phyloP scores from a whole-genome alignment of 2,113 vertebrate species.

The Naja naja region DNA sequence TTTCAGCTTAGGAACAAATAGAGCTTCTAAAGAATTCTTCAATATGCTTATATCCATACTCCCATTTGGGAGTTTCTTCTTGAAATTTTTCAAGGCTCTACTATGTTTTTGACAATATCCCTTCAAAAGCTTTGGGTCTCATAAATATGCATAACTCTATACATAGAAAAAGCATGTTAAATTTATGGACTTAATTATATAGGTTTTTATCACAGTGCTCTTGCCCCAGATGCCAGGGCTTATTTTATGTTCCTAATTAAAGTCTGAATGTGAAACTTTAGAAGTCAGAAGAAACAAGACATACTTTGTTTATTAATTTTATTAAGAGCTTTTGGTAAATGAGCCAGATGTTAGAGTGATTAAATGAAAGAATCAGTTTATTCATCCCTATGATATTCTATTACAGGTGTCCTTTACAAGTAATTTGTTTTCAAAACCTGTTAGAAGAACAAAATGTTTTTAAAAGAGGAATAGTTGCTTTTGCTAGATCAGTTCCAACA shows the following conservation, averaged over 20 bases:
- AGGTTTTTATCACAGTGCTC: background rate
- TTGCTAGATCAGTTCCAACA: background rate
- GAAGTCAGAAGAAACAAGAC: background rate
- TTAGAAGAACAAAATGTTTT: background rate
- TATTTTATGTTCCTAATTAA: constrained; percentile 27
- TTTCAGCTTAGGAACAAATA: background rate
- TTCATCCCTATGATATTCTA: constrained; percentile 23
- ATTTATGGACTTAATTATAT: background rate
- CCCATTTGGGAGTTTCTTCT: background rate
- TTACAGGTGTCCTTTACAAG: constrained; percentile 17
- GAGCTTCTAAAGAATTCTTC: background rate
- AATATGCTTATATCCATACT: background rate
- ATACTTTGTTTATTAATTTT: constrained; percentile 20
- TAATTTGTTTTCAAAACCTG: background rate
- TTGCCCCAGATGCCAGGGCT: background rate
- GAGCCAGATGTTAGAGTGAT: background rate
- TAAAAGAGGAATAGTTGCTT: background rate
- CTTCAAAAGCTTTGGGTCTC: background rate
- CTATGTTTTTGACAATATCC: background rate
- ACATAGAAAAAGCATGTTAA: background rate
- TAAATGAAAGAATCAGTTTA: constrained; percentile 25
- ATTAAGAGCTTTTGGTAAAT: constrained; percentile 19
- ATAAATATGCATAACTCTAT: background rate
- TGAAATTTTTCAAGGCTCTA: background rate
- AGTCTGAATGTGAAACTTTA: constrained; percentile 2